Base-by-base conservation (phyloP, 2,113 vertebrate species). In the Falcunculus frontatus region DNA sequence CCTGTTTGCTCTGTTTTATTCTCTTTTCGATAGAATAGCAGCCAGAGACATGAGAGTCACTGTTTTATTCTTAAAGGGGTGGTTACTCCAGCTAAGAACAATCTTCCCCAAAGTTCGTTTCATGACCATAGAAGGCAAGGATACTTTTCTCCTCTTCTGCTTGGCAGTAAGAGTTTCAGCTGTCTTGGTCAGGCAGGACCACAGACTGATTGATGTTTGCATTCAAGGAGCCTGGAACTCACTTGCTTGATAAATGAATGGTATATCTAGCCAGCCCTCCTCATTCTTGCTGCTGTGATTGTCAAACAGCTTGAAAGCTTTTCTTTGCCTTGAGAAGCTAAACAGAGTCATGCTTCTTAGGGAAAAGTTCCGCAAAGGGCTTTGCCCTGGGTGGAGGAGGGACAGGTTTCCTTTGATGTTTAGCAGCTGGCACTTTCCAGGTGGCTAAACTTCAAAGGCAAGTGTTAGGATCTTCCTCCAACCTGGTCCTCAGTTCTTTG, bases 391-490 rank as follows among this genome's bases (percentile, higher is more conserved):
- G 83, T 92, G 95, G 79, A 96, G 93, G 95, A 95, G 79, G 88
- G 88, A 90, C 76, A 87, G 72, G 84, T 96, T 95, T 91, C 80
- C 93, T 97, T 97, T 97, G 97, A 97, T 95, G 92, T 97, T 76
- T 76, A 65, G 89, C 92, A 79, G 81, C 87, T 79, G 89, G 87
- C 63, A 80, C 68, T 96, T 92, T 87, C 75, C 94, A 95, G 91
- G 93, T 95, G 97, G 90, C 88, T 81, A 84, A 78, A 93, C 96
- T 95, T 97, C 96, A 97, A 97, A 97, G 90, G 84, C 80, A 84
- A 95, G 72, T 11, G 75, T 87, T 88, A 84, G 89, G 56, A 96
- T 95, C 86, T 97, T 90, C 76, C 55, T 93, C 82, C 84, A 96
- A 93, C 93, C 76, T 97, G 91, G 60, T 73, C 64, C 18, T 92